Base-by-base conservation (phyloP, 2,797 vertebrate genomes). In the Mycteria americana region DNA sequence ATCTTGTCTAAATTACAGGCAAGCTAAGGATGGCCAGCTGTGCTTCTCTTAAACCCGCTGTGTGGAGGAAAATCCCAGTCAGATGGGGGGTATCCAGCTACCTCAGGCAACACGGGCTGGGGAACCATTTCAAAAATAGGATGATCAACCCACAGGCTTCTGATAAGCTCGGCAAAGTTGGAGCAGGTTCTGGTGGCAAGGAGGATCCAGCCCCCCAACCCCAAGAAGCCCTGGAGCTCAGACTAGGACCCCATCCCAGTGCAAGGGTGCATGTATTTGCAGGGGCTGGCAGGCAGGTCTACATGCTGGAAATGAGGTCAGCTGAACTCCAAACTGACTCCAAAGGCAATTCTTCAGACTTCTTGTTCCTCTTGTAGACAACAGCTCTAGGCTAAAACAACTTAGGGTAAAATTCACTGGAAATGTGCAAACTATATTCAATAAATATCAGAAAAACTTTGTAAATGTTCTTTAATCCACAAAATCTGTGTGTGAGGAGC, bases 161-260 rank as follows among this genome's bases (percentile, higher is more conserved):
- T 45, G 25, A 30, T 18, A 37, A 69, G 43, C 59, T 76, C 0
- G 0, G 54, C 41, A n/a, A 51, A 59, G 43, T 4, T 33, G 19
- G 51, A 91, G 51, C 65, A 74, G 56, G 21, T n/a, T 74, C 37
- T 43, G 51, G 33, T 60, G 45, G 53, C 70, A 77, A 85, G 74
- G 74, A 82, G 75, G 33, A 82, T 69, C 3, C 0, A 3, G 25
- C 24, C 21, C 16, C 9, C 39, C 0, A 0, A 4, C 13, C 17
- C 13, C 0, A 0, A 50, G 35, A 70, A 85, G 48, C 14, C 17
- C 43, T 14, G 37, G 39, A 75, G 69, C 65, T 87, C 5, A 1
- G 41, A 21, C 3, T 2, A 60, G 41, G 31, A 79, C 2, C 19
- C 19, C 19, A 51, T 25, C 30, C 37, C 33, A 33, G 46, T 9